These are phyloP conservation scores for Vultur gryphus DNA, from an alignment of 2,797 vertebrate genomes.

Conservation along the genomic window DNA sequence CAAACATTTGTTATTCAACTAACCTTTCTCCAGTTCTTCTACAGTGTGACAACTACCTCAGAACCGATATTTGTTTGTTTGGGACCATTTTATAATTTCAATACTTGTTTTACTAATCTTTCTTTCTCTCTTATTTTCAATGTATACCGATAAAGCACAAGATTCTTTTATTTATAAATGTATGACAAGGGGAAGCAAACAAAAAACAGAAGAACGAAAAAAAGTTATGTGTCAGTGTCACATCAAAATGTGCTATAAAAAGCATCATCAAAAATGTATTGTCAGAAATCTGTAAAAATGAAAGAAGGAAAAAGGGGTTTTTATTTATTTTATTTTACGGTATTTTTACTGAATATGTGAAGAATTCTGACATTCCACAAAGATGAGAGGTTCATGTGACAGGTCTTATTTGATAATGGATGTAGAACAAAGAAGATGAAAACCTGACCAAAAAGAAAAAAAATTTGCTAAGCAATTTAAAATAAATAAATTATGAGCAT, in stretches of 20 bases:
- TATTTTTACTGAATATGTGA: background rate
- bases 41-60: background rate
- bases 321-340: background rate
- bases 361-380: background rate
- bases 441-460: background rate
- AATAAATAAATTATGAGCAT: background rate
- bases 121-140: background rate
- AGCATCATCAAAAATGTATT: background rate
- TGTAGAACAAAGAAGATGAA: background rate
- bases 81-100: background rate
- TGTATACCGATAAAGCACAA: background rate
- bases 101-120: background rate
- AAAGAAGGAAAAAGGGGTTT: rapidly evolving
- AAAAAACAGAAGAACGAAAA: background rate
- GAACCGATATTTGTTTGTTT: background rate
- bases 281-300: background rate
- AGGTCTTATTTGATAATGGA: background rate
- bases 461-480: background rate
- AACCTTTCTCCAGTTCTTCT: background rate
- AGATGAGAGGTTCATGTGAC: background rate
- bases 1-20: background rate
- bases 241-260: background rate
- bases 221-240: background rate
- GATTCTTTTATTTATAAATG: background rate
- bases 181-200: background rate